Evolutionary conservation across 2,113 vertebrate genomes (phyloP), one percentile per base, ranked within the genome.

Genomic region (Merops nubicus): DNA sequence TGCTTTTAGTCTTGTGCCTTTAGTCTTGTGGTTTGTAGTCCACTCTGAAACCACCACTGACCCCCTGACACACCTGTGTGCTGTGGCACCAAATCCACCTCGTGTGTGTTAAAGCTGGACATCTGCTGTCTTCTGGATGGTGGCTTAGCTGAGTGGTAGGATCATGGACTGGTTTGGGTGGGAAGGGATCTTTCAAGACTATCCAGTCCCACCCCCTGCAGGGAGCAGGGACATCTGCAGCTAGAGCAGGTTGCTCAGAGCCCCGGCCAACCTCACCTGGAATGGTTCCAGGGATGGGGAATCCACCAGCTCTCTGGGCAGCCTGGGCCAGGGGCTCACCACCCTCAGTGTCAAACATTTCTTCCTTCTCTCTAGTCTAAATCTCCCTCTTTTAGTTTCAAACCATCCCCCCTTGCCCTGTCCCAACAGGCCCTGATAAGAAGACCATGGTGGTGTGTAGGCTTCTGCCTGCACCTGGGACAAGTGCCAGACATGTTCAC

Each of bases 1-100:
- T 14, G 31, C 47, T 42, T 64, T 57, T 59, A 33, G n/a, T n/a
- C n/a, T n/a, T n/a, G n/a, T n/a, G 45, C 17, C 45, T 47, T 12
- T 47, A 18, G 43, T 65, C 29, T 65, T 31, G 38, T 26, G 67
- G 60, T 53, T 53, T 80, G 17, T n/a, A 22, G 60, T 40, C 36
- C n/a, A 6, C 38, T 80, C 75, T 38, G 67, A 67, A 85, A 15
- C 23, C 18, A 36, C 50, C 6, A 2, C 10, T 36, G 57, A 23
- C 42, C 12, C 36, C 0, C 0, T 57, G 36, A 25, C 19, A 25
- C 19, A 31, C 20, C 20, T 54, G 38, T 60, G 2, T 3, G 0
- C 33, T 50, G 45, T 13, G 26, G 34, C 42, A 21, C 42, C 65
- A 78, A 68, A 69, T 40, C 64, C 31, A 38, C 25, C 23, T 53